Evolutionary conservation across 2,888 invertebrate genomes (phyloP), one percentile per base, ranked within the genome.

Genomic region (Drosophila setosimentum): DNA sequence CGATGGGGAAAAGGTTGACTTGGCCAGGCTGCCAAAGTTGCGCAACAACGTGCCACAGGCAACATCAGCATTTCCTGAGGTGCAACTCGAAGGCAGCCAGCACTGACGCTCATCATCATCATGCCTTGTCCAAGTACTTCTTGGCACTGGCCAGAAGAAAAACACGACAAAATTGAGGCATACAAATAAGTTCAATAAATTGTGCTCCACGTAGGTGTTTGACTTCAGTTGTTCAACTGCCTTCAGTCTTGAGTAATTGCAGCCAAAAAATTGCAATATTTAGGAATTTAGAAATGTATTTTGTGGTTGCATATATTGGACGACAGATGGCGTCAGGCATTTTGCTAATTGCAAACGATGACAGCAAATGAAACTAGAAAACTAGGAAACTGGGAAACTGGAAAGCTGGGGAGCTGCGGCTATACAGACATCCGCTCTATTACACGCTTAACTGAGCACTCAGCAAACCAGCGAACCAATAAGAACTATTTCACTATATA

Each of bases 391-490:
- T n/a, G 30, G 35, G 40, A 49, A n/a, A 30, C 48, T 40, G 13
- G n/a, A 2, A 5, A 24, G 21, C n/a, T 48, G 42, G 6, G 30
- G 37, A 66, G 63, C 71, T 64, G 64, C 57, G 57, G 76, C 63
- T 29, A 35, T 24, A 84, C 80, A 35, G 29, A 84, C 80, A 89
- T 89, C 90, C 83, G 83, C 79, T 82, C 83, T 49, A 86, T 90
- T 90, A 85, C 83, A 85, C 84, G 84, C 90, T 90, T 86, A 90
- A 90, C 90, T 88, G 90, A 86, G 58, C 73, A 60, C 65, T 13
- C 57, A 42, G 67, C 80, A 55, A 76, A 69, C 69, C 83, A 86
- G 73, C 82, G 75, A 79, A 82, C 85, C 86, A 77, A 69, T 68
- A 85, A 87, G 71, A 76, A 69, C 68, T 40, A 32, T 57, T 55